Conservation (phyloP, 2,797 vertebrate genomes). For the Rhinichthys osculus region DNA sequence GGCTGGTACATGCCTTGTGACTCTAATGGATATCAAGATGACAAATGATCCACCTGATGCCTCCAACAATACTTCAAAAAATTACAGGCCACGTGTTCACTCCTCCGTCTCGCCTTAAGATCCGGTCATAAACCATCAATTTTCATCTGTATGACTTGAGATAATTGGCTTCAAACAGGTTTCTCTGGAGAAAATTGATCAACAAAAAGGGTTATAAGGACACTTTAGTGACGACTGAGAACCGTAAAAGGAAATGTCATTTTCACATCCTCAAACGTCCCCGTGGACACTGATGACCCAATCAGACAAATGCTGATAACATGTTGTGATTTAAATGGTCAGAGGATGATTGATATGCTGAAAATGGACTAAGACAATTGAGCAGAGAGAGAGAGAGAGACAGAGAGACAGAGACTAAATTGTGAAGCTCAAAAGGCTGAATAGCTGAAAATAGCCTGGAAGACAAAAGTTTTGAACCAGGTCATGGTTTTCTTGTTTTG, state of each 20-base stretch:
- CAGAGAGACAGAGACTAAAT: not conserved
- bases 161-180: slow-evolving; percentile 38
- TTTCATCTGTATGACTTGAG: slow-evolving; percentile 41
- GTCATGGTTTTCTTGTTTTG: slow-evolving; percentile 2
- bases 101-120: slow-evolving; percentile 54
- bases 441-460: slow-evolving; percentile 37
- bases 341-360: slow-evolving; percentile 33
- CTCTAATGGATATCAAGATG: slow-evolving; percentile 59
- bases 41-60: slow-evolving; percentile 62
- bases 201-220: slow-evolving; percentile 35
- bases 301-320: slow-evolving; percentile 42
- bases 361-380: slow-evolving; percentile 34
- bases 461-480: slow-evolving; percentile 16
- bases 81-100: slow-evolving; percentile 19
- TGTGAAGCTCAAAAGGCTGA: not conserved
- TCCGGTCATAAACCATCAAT: slow-evolving; percentile 64
- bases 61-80: slow-evolving; percentile 44
- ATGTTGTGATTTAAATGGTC: slow-evolving; percentile 5
- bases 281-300: slow-evolving; percentile 27
- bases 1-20: slow-evolving; percentile 37
- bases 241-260: slow-evolving; percentile 12
- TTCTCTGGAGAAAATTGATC: slow-evolving; percentile 41
- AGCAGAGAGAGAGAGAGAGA: not conserved
- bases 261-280: slow-evolving; percentile 17
- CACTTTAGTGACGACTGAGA: slow-evolving; percentile 17